A percentile compares a stretch with the other conserved stretches of the same genome.
Evolutionary conservation across 2,888 invertebrate species (phyloP).

Genomic region (Agrotis ipsilon): DNA sequence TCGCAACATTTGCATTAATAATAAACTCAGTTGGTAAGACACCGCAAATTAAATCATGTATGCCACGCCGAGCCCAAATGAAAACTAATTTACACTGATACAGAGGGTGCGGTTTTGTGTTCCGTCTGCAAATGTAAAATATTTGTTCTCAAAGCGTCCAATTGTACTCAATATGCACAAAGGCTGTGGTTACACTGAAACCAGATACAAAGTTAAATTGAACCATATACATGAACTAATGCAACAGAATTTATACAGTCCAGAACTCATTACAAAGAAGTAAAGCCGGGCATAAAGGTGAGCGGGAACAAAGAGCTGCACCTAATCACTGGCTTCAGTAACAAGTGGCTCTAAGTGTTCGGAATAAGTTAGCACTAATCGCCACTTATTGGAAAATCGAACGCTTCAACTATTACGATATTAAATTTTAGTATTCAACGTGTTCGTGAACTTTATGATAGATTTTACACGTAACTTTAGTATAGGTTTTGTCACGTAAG

Average conservation of each 20-base stretch:
- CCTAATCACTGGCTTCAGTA: slow-evolving; percentile 59
- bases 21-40: slow-evolving; percentile 16
- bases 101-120: slow-evolving; percentile 39
- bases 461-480: slow-evolving; percentile 35
- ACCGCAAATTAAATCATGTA: slow-evolving; percentile 48
- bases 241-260: slow-evolving; percentile 34
- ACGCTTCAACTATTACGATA: slow-evolving; percentile 54
- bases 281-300: slow-evolving; percentile 52
- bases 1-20: slow-evolving; percentile 13
- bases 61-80: slow-evolving; percentile 25
- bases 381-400: slow-evolving; percentile 66
- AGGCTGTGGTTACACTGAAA: slow-evolving; percentile 7
- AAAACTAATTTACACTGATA: slow-evolving; percentile 56
- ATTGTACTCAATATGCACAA: slow-evolving; percentile 46
- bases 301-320: slow-evolving; percentile 60
- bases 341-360: slow-evolving; percentile 60
- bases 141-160: slow-evolving; percentile 42
- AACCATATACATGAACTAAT: slow-evolving; percentile 15
- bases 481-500: slow-evolving; percentile 18
- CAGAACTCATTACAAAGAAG: slow-evolving; percentile 53
- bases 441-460: slow-evolving; percentile 39
- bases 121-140: slow-evolving; percentile 46
- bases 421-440: slow-evolving; percentile 55
- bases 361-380: slow-evolving; percentile 67
- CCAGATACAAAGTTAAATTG: slow-evolving; percentile 21